These are phyloP conservation scores for Seriola quinqueradiata DNA, from an alignment of 2,113 vertebrate species.

Conservation along the genomic window DNA sequence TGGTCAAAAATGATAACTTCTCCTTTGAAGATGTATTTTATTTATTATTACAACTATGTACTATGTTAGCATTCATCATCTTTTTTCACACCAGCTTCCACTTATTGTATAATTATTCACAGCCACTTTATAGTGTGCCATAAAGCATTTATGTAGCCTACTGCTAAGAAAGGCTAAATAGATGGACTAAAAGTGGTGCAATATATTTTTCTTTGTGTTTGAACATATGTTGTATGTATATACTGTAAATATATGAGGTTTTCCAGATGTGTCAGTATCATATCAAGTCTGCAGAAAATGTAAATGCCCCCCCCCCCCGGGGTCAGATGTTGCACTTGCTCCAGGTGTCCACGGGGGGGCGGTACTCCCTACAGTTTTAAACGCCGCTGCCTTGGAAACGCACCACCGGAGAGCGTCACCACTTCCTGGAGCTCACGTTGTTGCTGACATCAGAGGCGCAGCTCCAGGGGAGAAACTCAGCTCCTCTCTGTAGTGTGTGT, in stretches of 20 bases:
- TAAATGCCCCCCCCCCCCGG: no score
- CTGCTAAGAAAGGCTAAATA: no score
- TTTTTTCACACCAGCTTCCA: neutral
- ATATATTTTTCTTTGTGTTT: neutral
- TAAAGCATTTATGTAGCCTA: no score
- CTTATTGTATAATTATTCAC: no score
- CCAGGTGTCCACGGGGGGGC: conserved; percentile 38
- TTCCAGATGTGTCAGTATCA: no score
- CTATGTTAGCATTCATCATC: neutral
- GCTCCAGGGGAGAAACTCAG: conserved; percentile 67
- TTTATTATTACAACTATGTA: no score
- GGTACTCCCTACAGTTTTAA: neutral
- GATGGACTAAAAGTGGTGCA: no score
- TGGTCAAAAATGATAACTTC: no score
- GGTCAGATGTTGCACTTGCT: conserved; percentile 18
- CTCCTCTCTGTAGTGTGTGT: conserved; percentile 50
- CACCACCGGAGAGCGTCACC: conserved; percentile 73
- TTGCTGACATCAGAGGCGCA: conserved; percentile 80
- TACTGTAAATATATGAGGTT: neutral
- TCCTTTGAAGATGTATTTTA: no score
- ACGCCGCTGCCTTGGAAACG: conserved; percentile 45
- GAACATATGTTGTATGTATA: neutral
- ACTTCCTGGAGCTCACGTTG: conserved; percentile 82
- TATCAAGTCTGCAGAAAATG: neutral
- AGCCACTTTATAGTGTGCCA: no score